Percentiles rank a stretch among this genome's conserved stretches.
Evolutionary conservation across 1,140 invertebrate genomes (phyloP).

Genomic region (Heliconius nattereri): DNA sequence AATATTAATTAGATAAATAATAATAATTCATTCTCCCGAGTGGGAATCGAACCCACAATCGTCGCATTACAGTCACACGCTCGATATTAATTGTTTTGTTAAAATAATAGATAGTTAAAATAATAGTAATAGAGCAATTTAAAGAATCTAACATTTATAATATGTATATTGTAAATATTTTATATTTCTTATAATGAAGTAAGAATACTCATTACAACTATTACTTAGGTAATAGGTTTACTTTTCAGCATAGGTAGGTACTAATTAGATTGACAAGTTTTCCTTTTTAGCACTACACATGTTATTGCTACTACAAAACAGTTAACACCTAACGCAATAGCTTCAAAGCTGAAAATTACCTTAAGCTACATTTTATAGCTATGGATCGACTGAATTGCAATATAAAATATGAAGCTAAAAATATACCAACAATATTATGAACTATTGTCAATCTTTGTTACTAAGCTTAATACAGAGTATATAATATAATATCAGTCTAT

Average conservation of each 20-base stretch:
- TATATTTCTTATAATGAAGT: background rate
- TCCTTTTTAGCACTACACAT: conserved; percentile 71
- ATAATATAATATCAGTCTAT: no score
- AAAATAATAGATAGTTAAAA: no score
- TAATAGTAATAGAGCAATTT: no score
- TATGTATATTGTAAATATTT: background rate
- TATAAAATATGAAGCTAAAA: background rate
- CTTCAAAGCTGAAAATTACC: conserved; percentile 39
- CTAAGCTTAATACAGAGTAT: no score
- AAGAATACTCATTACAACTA: conserved; percentile 1
- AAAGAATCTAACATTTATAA: no score
- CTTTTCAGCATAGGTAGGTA: conserved; percentile 42
- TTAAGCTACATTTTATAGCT: background rate
- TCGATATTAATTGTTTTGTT: no score
- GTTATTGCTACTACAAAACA: conserved; percentile 46
- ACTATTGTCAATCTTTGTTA: no score
- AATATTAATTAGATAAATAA: no score
- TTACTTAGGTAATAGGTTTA: conserved; percentile 30
- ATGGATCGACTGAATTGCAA: background rate
- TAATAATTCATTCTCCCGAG: no score
- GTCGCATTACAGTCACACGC: no score
- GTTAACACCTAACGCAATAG: conserved; percentile 61
- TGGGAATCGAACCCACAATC: no score
- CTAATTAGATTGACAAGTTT: conserved; percentile 66
- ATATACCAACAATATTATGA: no score